Base-by-base conservation (phyloP, 1,140 invertebrate genomes). In the Apis dorsata region DNA sequence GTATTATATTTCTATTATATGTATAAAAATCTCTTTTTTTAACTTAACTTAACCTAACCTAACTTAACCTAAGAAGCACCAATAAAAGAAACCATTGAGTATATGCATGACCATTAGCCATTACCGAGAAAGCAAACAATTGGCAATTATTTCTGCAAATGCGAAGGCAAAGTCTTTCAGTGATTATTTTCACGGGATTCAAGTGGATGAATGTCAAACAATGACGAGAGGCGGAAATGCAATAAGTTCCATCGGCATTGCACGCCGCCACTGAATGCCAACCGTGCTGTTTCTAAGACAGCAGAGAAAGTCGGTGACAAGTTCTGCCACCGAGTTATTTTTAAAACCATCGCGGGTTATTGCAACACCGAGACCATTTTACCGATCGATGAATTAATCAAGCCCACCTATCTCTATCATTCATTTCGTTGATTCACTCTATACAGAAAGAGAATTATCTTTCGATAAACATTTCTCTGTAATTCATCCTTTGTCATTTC, bases 261-360 rank as follows among this genome's bases (percentile, higher is more conserved):
- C 75, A 44, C 63, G 75, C 53, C 34, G 75, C 51, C 75, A 44
- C 12, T 59, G 76, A 79, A 79, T 69, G 53, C 76, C 51, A 59
- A 15, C 21, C 65, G 55, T 59, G 66, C 76, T 34, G 76, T 70
- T 71, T 62, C 68, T 79, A 55, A 79, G 76, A 68, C 76, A 63
- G 76, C 34, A 71, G 77, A 79, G 77, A 79, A 79, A 79, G 77
- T 79, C 77, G 55, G 77, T 79, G 77, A 79, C 57, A 79, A 79
- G 44, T 79, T 79, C 57, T 71, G n/a, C 66, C 68, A 60, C 68
- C 17, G 57, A 17, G 24, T 68, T 79, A 79, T 79, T 79, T 79
- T 79, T 79, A 71, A 79, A 44, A 79, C 13, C 3, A n/a, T 49
- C 55, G 19, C 68, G 15, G 57, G 19, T 51, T n/a, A 44, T 71